Base-by-base conservation (phyloP, 37 sponge, comb jelly and placozoan species). In the Mnemiopsis leidyi region DNA sequence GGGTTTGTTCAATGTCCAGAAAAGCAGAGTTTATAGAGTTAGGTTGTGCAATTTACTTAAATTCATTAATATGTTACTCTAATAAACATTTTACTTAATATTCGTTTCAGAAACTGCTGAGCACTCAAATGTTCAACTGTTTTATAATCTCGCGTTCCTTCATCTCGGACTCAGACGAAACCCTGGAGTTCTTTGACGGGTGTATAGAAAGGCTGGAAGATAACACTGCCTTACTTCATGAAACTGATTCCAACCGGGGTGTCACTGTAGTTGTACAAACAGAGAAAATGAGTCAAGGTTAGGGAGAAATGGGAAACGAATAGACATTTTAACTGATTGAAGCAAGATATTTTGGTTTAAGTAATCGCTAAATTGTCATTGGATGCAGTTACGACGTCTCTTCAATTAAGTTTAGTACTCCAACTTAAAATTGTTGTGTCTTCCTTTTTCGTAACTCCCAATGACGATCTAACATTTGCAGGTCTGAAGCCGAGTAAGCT, bases 181-280 rank as follows among this genome's bases (percentile, higher is more conserved):
- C 90, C 21, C 48, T 85, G 24, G 90, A 85, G 90, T 85, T 85
- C 61, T 85, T 85, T 85, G 90, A 85, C 61, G 90, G 90, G 20
- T 85, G 90, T 39, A 85, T 85, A 23, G 90, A 85, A 61, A 36
- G 61, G 90, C 61, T 85, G 29, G 90, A 40, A 18, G 40, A 85
- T 35, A 18, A 38, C 48, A 61, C 40, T 0, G 61, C 90, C 1
- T 28, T 85, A 29, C 90, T 85, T 16, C 61, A 40, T 29, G 61
- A 38, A 18, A 85, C 40, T 0, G 61, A 40, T 33, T 38, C 40
- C 26, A 85, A 85, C 26, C 32, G 35, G 20, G 90, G 90, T 3
- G 90, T 85, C 25, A 85, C 90, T 40, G 90, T 85, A n/a, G 90
- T 85, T 2, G 90, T 85, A 3, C 90, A 85, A 37, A 85, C 61